A percentile compares a stretch with the other conserved stretches of the same genome.
Evolutionary conservation across 1,140 invertebrate species (phyloP).

Genomic region (Procambarus virginalis): DNA sequence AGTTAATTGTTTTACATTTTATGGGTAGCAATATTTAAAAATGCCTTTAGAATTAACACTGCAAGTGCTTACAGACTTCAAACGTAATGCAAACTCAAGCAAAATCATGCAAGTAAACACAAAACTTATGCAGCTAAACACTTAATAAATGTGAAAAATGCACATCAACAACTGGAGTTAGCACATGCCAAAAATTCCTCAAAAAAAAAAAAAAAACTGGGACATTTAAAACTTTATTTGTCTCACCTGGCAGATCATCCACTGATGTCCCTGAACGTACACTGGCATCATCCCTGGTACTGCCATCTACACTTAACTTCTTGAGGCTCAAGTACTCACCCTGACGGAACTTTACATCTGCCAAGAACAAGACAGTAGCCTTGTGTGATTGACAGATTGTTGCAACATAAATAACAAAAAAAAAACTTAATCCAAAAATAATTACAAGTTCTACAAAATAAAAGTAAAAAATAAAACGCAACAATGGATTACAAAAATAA

Average conservation of each 20-base stretch:
- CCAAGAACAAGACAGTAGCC: slow-evolving; percentile 38
- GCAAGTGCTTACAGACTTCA: neutral
- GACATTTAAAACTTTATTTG: neutral
- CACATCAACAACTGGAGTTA: neutral
- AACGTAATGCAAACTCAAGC: neutral
- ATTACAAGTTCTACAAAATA: neutral
- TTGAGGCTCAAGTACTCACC: slow-evolving; percentile 68
- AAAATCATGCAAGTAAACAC: slow-evolving; percentile 14
- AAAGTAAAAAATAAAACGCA: neutral
- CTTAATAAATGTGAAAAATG: slow-evolving; percentile 13
- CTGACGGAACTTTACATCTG: slow-evolving; percentile 68
- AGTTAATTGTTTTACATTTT: no score
- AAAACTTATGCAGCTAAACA: slow-evolving; percentile 25
- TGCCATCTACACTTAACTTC: slow-evolving; percentile 64
- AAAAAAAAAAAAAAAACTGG: neutral
- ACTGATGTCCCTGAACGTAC: slow-evolving; percentile 58
- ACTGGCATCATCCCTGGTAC: slow-evolving; percentile 59
- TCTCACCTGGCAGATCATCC: slow-evolving; percentile 61
- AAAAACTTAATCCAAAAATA: neutral
- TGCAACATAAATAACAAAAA: neutral
- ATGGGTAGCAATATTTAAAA: no score
- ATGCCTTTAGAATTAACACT: neutral
- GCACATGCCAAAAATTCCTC: neutral
- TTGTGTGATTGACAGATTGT: slow-evolving; percentile 2
- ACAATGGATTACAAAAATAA: neutral